phyloP scores from a whole-genome alignment of 2,113 vertebrate species.

The Ceratotherium simum region DNA sequence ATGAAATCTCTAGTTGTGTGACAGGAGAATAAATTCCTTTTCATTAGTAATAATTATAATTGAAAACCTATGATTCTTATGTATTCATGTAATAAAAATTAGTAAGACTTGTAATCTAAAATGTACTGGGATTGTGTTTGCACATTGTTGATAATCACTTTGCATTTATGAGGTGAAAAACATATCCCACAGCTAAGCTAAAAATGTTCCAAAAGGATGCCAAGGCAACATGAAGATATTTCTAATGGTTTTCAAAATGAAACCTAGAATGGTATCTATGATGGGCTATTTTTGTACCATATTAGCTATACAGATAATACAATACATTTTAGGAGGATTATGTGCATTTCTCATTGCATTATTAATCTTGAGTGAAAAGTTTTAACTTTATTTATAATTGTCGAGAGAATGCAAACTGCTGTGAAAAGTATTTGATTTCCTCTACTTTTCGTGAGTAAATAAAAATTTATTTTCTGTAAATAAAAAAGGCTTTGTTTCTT shows the following conservation, averaged over 20 bases:
- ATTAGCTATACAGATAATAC: not conserved
- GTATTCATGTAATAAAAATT: not conserved
- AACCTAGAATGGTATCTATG: not conserved
- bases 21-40: not conserved
- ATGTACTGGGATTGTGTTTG: not conserved
- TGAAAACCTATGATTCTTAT: conserved; percentile 35
- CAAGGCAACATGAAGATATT: not conserved
- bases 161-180: not conserved
- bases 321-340: not conserved
- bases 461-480: not conserved
- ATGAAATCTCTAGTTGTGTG: not conserved
- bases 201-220: not conserved
- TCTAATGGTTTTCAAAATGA: not conserved
- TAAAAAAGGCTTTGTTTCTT: not conserved
- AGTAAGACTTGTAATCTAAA: not conserved
- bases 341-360: not conserved
- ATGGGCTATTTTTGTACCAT: not conserved
- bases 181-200: not conserved
- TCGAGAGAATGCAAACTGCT: not conserved
- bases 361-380: not conserved
- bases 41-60: conserved; percentile 16
- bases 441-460: not conserved
- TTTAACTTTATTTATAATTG: not conserved
- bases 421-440: not conserved
- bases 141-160: not conserved